Conservation (phyloP, 1,140 invertebrate species). For the Drosophila pachea region DNA sequence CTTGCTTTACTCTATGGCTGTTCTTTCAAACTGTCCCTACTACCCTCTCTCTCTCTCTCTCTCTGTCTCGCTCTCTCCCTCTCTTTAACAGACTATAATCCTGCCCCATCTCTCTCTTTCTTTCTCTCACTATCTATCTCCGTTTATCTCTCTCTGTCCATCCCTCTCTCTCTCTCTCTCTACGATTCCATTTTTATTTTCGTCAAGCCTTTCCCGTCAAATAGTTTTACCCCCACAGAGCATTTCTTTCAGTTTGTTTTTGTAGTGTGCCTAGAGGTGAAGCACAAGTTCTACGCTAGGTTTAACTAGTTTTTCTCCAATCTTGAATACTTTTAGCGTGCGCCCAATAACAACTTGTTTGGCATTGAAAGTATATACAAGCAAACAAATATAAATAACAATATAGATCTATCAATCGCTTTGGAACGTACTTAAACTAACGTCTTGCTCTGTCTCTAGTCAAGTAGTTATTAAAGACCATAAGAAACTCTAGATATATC, state of each 20-base stretch:
- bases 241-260: constrained; percentile 48
- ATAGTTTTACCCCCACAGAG: constrained; percentile 49
- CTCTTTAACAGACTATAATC: constrained; percentile 17
- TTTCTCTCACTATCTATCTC: constrained; percentile 6
- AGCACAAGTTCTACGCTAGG: constrained; percentile 57
- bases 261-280: constrained; percentile 63
- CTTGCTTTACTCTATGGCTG: constrained; percentile 20
- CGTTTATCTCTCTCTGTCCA: constrained; percentile 8
- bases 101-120: constrained; percentile 3
- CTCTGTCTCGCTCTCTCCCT: constrained; percentile 20
- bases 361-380: constrained; percentile 21
- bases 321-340: constrained; percentile 43
- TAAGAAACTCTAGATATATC: constrained; percentile 47
- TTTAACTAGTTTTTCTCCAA: constrained; percentile 51
- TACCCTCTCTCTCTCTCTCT: constrained; percentile 40
- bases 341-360: constrained; percentile 28
- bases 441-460: constrained; percentile 24
- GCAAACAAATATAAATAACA: neutral
- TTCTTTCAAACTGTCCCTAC: constrained; percentile 45
- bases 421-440: constrained; percentile 47
- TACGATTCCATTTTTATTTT: constrained; percentile 51
- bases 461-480: constrained; percentile 50
- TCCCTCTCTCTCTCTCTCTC: constrained; percentile 29
- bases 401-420: constrained; percentile 49
- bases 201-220: constrained; percentile 26